Evolutionary conservation across 2,113 vertebrate genomes (phyloP).

Genomic region (Mesocricetus auratus): DNA sequence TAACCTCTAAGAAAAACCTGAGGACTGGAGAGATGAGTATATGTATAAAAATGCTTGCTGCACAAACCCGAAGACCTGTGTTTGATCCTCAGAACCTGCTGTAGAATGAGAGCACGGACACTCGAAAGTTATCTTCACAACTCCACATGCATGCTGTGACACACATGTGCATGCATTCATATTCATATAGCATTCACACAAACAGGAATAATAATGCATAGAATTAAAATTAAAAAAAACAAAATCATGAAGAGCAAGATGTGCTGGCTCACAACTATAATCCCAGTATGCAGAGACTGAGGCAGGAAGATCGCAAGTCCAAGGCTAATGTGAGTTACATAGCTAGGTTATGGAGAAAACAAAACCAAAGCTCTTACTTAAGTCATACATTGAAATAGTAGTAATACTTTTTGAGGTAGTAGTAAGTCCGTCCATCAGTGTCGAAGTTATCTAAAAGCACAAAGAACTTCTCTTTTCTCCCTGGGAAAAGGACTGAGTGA

Average conservation of each 20-base stretch:
- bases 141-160: too few relatives aligned
- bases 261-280: not conserved
- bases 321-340: not conserved
- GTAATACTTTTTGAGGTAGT: not conserved
- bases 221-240: not conserved
- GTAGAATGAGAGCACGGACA: not conserved
- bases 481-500: not conserved
- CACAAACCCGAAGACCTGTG: not conserved
- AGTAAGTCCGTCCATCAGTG: not conserved
- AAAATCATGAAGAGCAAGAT: not conserved
- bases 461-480: not conserved
- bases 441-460: not conserved
- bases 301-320: not conserved
- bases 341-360: not conserved
- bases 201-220: not conserved
- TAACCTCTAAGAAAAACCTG: constrained; percentile 29
- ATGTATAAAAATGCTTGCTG: not conserved
- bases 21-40: not conserved
- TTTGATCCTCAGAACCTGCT: not conserved
- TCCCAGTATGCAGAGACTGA: not conserved
- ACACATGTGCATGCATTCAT: too few relatives aligned
- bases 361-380: not conserved
- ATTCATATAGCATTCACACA: not conserved
- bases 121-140: too few relatives aligned
- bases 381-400: constrained; percentile 18